Percentiles rank a stretch among this genome's conserved stretches.
These are phyloP conservation scores for Tipula confusa DNA, from an alignment of 2,888 invertebrate species.

Conservation along the genomic window DNA sequence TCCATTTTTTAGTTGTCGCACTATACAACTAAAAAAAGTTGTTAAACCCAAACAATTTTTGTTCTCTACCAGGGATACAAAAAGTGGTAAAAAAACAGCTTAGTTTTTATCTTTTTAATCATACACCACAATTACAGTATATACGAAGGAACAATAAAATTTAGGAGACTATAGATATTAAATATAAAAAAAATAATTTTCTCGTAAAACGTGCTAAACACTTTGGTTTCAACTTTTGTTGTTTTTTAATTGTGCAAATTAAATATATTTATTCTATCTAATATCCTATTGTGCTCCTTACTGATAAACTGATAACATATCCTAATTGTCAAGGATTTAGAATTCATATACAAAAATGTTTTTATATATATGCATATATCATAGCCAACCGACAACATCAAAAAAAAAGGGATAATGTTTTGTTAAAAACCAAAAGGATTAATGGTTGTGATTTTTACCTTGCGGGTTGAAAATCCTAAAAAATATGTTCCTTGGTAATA, in stretches of 20 bases:
- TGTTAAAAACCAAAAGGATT: not conserved
- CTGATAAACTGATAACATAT: not conserved
- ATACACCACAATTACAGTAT: not conserved
- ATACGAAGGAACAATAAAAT: not conserved
- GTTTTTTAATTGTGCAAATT: not conserved
- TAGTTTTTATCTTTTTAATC: not conserved
- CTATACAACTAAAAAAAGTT: too few relatives aligned
- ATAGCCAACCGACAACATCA: not conserved
- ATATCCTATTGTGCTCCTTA: not conserved
- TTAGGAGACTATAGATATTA: not conserved
- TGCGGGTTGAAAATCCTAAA: not conserved
- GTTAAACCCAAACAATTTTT: too few relatives aligned
- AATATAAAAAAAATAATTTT: not conserved
- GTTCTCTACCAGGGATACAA: too few relatives aligned
- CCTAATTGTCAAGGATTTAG: not conserved
- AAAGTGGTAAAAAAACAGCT: not conserved
- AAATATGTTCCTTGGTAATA: not conserved
- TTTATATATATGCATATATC: not conserved
- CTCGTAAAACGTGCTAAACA: not conserved
- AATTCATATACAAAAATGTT: not conserved
- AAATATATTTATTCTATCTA: not conserved
- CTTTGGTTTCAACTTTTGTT: too few relatives aligned
- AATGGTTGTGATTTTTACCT: not conserved
- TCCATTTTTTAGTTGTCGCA: too few relatives aligned
- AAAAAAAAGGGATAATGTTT: not conserved